Percentiles rank a stretch among this genome's conserved stretches.
Conservation (phyloP, 2,888 invertebrate species). For the Drosophila vallismaia region DNA sequence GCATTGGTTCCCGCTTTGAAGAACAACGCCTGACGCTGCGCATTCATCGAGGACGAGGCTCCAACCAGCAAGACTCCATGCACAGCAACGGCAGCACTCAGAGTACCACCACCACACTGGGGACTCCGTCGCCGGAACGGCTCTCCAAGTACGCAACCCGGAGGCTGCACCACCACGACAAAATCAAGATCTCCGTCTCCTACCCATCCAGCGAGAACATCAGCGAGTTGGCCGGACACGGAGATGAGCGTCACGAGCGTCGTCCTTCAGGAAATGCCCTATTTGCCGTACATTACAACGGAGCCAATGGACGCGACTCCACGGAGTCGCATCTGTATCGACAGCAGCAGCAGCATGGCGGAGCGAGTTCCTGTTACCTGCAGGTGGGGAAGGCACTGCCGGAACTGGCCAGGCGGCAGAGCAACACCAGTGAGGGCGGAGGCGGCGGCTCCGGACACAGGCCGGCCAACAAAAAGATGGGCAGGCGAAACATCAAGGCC, state of each 20-base stretch:
- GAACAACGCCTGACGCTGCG: slow-evolving; percentile 95
- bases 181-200: slow-evolving; percentile 93
- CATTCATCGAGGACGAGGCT: slow-evolving; percentile 94
- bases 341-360: slow-evolving; percentile 69
- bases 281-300: slow-evolving; percentile 88
- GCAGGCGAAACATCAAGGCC: slow-evolving; percentile 94
- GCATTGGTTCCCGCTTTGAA: slow-evolving; percentile 91
- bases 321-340: slow-evolving; percentile 85
- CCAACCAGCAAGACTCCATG: slow-evolving; percentile 87
- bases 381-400: slow-evolving; percentile 85
- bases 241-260: slow-evolving; percentile 83
- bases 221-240: slow-evolving; percentile 77
- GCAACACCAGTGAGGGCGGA: slow-evolving; percentile 73
- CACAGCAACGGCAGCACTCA: slow-evolving; percentile 89
- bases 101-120: slow-evolving; percentile 88
- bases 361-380: slow-evolving; percentile 85
- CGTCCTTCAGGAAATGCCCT: slow-evolving; percentile 79
- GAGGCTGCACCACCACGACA: slow-evolving; percentile 86
- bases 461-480: slow-evolving; percentile 87
- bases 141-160: slow-evolving; percentile 87
- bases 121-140: slow-evolving; percentile 88
- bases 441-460: slow-evolving; percentile 58
- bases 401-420: slow-evolving; percentile 82
- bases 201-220: slow-evolving; percentile 92
- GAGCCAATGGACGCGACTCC: slow-evolving; percentile 87